Conservation (phyloP, 2,797 vertebrate species). For the Otolemur crassicaudatus region DNA sequence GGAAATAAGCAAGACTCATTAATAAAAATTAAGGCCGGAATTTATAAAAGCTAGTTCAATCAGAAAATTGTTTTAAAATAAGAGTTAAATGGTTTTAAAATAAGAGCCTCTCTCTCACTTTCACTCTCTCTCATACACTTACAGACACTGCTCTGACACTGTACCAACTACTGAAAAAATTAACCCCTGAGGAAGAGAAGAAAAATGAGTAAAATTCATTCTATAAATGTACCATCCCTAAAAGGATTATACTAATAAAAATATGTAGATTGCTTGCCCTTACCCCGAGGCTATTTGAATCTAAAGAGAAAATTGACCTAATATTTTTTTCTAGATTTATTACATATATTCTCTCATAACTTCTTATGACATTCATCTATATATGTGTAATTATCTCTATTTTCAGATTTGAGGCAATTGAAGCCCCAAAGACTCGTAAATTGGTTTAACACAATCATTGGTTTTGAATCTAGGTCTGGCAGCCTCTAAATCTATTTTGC, state of each 20-base stretch:
- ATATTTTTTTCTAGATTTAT: not conserved
- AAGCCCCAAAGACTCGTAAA: not conserved
- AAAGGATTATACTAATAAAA: constrained; percentile 51
- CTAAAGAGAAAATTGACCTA: not conserved
- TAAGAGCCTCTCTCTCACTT: not conserved
- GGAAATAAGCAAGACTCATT: not conserved
- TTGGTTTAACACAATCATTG: not conserved
- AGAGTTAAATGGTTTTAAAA: not conserved
- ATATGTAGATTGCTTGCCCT: not conserved
- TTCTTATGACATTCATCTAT: not conserved
- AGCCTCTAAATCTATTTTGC: constrained; percentile 11
- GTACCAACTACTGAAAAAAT: not conserved
- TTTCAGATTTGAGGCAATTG: constrained; percentile 45
- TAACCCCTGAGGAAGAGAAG: not conserved
- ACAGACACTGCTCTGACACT: not conserved
- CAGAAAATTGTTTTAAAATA: constrained; percentile 5
- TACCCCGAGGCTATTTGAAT: not conserved
- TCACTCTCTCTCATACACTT: not conserved
- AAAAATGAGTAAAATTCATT: not conserved
- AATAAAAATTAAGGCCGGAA: not conserved
- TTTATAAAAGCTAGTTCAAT: not conserved
- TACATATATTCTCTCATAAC: not conserved
- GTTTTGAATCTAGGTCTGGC: not conserved
- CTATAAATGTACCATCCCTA: constrained; percentile 5
- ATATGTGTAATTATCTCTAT: constrained; percentile 1